Evolutionary conservation across 37 sponge, comb jelly and placozoan genomes (phyloP).

Genomic region (Dysidea cf. avara): DNA sequence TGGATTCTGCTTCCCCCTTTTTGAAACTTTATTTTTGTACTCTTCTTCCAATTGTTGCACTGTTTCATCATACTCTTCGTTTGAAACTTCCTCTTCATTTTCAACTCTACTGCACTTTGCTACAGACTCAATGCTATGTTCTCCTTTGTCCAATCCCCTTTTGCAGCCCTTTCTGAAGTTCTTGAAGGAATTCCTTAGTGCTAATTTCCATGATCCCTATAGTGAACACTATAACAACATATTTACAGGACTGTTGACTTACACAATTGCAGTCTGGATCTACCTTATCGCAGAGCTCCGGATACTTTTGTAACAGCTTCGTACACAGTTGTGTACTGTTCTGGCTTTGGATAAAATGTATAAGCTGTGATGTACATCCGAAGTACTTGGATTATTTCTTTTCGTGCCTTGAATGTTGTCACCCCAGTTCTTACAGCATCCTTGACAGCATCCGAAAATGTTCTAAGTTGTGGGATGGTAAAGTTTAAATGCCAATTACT

Average conservation of each 20-base stretch:
- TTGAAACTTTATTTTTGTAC: too few species aligned
- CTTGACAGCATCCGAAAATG: neutral
- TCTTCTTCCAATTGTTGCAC: neutral
- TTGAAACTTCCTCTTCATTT: neutral
- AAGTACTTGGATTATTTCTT: conserved; percentile 2
- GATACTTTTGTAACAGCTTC: conserved; percentile 5
- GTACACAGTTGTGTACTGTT: conserved; percentile 2
- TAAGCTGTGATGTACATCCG: neutral
- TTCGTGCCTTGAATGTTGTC: too few species aligned
- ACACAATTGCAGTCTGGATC: too few species aligned
- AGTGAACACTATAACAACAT: too few species aligned
- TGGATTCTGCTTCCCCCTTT: too few species aligned
- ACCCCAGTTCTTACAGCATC: neutral
- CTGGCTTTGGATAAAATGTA: conserved; percentile 11
- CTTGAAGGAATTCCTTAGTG: conserved; percentile 17
- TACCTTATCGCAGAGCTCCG: neutral
- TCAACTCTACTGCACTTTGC: too few species aligned
- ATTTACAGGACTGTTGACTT: too few species aligned
- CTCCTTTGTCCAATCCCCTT: neutral
- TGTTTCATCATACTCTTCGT: conserved; percentile 4
- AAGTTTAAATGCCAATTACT: neutral
- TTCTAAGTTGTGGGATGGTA: neutral
- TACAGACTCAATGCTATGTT: neutral
- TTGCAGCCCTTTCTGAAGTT: conserved; percentile 11
- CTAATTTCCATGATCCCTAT: conserved; percentile 23